Conservation (phyloP, 2,113 vertebrate species). For the Oophaga pumilio region DNA sequence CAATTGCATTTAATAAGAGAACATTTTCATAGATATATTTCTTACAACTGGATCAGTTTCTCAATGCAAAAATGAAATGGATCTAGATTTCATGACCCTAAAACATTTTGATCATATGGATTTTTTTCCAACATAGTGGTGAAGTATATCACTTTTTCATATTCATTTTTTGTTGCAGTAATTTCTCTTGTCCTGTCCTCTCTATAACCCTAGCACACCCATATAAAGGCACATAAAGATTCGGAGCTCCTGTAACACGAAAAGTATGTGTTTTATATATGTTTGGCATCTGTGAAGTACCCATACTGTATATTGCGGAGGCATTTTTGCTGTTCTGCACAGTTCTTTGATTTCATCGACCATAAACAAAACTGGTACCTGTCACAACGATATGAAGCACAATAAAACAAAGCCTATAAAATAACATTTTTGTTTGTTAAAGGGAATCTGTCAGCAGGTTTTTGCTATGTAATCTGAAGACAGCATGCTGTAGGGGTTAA, state of each 20-base stretch:
- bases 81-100: not conserved
- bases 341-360: too few relatives aligned
- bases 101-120: not conserved
- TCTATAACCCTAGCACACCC: slow-evolving; percentile 3
- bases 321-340: too few relatives aligned
- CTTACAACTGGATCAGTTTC: not conserved
- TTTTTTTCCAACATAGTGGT: not conserved
- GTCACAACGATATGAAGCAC: too few relatives aligned
- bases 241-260: not conserved
- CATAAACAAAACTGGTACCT: too few relatives aligned
- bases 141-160: not conserved
- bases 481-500: too few relatives aligned
- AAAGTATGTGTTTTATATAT: not conserved
- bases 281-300: not conserved
- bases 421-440: too few relatives aligned
- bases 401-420: too few relatives aligned
- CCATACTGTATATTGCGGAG: too few relatives aligned
- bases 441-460: too few relatives aligned
- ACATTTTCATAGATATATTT: not conserved
- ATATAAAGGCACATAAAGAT: not conserved
- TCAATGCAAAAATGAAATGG: not conserved
- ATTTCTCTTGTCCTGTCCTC: not conserved
- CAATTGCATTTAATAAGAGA: slow-evolving; percentile 5
- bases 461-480: too few relatives aligned
- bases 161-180: not conserved